Conservation (phyloP, 1,140 invertebrate species). For the Caerostris extrusa region DNA sequence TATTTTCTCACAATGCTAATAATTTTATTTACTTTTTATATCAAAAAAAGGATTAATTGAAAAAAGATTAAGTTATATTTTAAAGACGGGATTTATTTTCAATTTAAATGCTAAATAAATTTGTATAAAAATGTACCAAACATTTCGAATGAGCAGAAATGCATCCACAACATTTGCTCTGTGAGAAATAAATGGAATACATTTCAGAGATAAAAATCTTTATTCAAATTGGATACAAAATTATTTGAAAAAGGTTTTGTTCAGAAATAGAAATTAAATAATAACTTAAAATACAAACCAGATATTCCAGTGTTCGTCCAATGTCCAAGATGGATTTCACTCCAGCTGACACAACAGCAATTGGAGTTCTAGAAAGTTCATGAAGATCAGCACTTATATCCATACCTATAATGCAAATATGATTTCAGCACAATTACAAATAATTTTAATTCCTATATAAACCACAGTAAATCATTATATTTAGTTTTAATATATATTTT, state of each 20-base stretch:
- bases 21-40: too few relatives aligned
- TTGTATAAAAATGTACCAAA: neutral
- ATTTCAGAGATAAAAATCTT: neutral
- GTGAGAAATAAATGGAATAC: conserved; percentile 18
- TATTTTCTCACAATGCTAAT: too few relatives aligned
- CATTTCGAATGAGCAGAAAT: conserved; percentile 13
- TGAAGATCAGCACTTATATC: conserved; percentile 97
- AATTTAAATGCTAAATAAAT: too few relatives aligned
- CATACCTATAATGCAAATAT: conserved; percentile 82
- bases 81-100: too few relatives aligned
- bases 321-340: conserved; percentile 99
- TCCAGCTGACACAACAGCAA: conserved; percentile 96
- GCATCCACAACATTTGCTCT: neutral
- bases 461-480: neutral
- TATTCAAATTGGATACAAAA: neutral
- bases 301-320: conserved; percentile 94
- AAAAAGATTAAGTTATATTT: too few relatives aligned
- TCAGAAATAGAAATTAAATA: neutral
- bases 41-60: too few relatives aligned
- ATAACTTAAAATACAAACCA: conserved; percentile 89
- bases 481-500: neutral
- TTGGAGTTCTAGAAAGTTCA: conserved; percentile 92
- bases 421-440: neutral
- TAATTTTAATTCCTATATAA: neutral
- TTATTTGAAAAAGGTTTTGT: neutral